A percentile compares a stretch with the other conserved stretches of the same genome.
Conservation (phyloP, 2,797 vertebrate genomes). For the Iguana delicatissima region DNA sequence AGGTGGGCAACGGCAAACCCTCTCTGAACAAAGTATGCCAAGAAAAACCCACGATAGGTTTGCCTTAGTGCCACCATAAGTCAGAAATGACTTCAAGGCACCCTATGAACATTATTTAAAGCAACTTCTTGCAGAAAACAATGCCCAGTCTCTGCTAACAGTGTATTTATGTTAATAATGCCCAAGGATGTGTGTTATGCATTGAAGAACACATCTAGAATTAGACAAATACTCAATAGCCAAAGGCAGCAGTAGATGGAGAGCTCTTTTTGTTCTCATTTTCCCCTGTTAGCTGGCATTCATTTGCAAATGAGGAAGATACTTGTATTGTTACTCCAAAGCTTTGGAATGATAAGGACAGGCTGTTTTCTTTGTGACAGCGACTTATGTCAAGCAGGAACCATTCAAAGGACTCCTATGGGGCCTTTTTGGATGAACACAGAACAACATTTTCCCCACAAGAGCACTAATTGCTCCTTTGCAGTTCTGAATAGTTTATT, state of each 20-base stretch:
- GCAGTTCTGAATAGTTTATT: neutral
- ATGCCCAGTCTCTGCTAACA: neutral
- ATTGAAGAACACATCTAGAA: neutral
- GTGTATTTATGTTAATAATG: neutral
- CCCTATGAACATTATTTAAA: neutral
- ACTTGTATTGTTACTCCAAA: neutral
- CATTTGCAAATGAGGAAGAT: conserved; percentile 6
- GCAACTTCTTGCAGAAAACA: neutral
- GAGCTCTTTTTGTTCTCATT: neutral
- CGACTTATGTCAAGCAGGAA: neutral
- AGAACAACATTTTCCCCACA: conserved; percentile 7
- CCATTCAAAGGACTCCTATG: neutral
- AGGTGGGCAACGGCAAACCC: too few relatives aligned
- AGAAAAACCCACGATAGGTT: too few relatives aligned
- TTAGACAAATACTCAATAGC: neutral
- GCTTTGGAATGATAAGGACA: accelerated
- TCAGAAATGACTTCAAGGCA: too few relatives aligned
- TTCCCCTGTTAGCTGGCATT: neutral
- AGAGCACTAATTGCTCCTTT: neutral
- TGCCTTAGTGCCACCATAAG: too few relatives aligned
- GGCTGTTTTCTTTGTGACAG: neutral
- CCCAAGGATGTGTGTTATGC: neutral
- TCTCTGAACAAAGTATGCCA: too few relatives aligned
- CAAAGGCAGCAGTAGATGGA: neutral
- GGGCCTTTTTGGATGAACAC: neutral